Evolutionary conservation across 2,797 vertebrate genomes (phyloP).

Genomic region (Enteromius paludinosus): DNA sequence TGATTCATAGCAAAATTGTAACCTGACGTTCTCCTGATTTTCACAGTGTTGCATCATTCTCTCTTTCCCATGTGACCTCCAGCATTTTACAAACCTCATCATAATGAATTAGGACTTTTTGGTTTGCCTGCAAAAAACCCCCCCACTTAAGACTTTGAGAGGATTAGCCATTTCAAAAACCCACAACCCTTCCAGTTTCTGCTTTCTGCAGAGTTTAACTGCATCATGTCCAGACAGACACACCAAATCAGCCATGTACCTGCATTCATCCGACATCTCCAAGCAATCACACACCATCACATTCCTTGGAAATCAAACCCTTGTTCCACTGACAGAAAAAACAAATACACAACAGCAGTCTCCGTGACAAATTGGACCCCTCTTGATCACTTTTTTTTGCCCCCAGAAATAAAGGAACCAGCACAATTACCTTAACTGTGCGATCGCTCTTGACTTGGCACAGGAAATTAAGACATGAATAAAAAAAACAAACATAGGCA

Average conservation of each 20-base stretch:
- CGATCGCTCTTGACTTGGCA: conserved; percentile 13
- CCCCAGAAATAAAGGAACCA: not conserved
- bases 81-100: conserved; percentile 47
- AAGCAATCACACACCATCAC: conserved; percentile 4
- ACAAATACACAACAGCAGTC: not conserved
- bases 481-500: conserved; percentile 54
- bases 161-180: conserved; percentile 10
- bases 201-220: conserved; percentile 5
- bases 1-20: conserved; percentile 36
- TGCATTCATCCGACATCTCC: conserved; percentile 20
- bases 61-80: conserved; percentile 38
- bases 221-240: conserved; percentile 7
- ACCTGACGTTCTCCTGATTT: conserved; percentile 46
- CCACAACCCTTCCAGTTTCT: not conserved
- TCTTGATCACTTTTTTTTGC: conserved; percentile 24
- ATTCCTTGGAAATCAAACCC: not conserved
- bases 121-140: conserved; percentile 14
- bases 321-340: conserved; percentile 2
- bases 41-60: conserved; percentile 60
- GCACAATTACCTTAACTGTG: conserved; percentile 37
- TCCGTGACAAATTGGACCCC: not conserved
- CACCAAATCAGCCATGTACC: conserved; percentile 15
- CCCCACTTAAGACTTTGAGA: not conserved
- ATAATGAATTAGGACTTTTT: conserved; percentile 37
- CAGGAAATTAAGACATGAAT: conserved; percentile 39